Base-by-base conservation (phyloP, 2,113 vertebrate genomes). In the Nyctereutes procyonoides region DNA sequence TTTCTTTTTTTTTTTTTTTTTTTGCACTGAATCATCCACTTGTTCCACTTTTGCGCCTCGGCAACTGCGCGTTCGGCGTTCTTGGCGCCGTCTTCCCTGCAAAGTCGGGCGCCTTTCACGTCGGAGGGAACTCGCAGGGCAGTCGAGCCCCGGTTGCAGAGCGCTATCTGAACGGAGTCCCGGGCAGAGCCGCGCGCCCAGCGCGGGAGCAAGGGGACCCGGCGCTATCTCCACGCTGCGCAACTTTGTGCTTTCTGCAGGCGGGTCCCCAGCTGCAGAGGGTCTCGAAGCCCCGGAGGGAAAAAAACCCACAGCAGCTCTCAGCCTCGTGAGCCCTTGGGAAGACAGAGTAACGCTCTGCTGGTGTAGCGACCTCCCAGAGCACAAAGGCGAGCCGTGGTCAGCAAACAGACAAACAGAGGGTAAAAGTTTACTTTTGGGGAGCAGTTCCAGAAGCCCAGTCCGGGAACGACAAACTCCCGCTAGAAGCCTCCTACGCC, bases 351-450 rank as follows among this genome's bases (percentile, higher is more conserved):
- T 5, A 55, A 83, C 0, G 15, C 69, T 77, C 71, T 22, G 48
- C 10, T 15, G 28, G 32, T 30, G 43, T 43, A 53, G 74, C 12
- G 30, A 63, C 20, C n/a, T 24, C 15, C 10, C 15, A 5, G 20
- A 89, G 20, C 48, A 82, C 17, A 30, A 62, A 82, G 12, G 63
- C 9, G 15, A 93, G 26, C 6, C 24, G 0, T 3, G 14, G n/a
- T 69, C 14, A 5, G 73, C 6, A 51, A 63, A 56, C 55, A 55
- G 15, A 55, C 55, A 63, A 56, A 32, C 30, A 24, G 17, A 8
- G 26, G n/a, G 4, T 76, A 76, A 92, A 98, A 98, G 91, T 98
- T 98, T 95, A 88, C 95, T 96, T 96, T 95, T 73, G 22, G 3
- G 0, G 79, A 86, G 14, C 11, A 80, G 80, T 74, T 86, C 13